Evolutionary conservation across 2,797 vertebrate species (phyloP).

Genomic region (Parotocinclus haroldoi): DNA sequence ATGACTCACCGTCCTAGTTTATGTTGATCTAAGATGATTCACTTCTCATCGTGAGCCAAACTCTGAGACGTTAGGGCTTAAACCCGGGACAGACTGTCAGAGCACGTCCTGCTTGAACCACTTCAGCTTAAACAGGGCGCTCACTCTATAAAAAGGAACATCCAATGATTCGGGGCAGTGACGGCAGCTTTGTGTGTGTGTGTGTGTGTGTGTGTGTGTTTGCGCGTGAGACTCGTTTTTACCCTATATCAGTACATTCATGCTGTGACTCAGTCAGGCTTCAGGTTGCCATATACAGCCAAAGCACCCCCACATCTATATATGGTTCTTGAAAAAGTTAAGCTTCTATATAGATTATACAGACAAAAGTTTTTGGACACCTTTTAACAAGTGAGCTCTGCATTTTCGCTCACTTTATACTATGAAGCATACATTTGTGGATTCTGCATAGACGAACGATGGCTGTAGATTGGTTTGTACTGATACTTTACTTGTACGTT

Average conservation of each 20-base stretch:
- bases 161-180: background rate
- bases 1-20: background rate
- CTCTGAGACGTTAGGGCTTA: background rate
- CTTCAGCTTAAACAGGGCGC: background rate
- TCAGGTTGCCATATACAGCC: constrained; percentile 9
- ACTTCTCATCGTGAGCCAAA: background rate
- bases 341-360: too few species aligned
- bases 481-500: too few species aligned
- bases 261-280: constrained; percentile 21
- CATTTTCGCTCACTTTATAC: too few species aligned
- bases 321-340: background rate
- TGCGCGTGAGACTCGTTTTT: constrained; percentile 22
- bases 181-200: constrained; percentile 13
- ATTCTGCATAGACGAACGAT: too few species aligned
- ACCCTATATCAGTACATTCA: constrained; percentile 25
- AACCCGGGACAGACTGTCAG: background rate
- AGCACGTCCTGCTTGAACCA: background rate
- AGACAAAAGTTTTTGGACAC: too few species aligned
- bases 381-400: too few species aligned
- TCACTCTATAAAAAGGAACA: constrained; percentile 7
- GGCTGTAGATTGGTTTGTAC: too few species aligned
- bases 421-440: too few species aligned
- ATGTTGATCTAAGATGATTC: constrained; percentile 11
- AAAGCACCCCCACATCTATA: too few species aligned
- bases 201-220: constrained; percentile 22